Evolutionary conservation across 2,888 invertebrate genomes (phyloP).

Genomic region (Subacronicta megacephala): DNA sequence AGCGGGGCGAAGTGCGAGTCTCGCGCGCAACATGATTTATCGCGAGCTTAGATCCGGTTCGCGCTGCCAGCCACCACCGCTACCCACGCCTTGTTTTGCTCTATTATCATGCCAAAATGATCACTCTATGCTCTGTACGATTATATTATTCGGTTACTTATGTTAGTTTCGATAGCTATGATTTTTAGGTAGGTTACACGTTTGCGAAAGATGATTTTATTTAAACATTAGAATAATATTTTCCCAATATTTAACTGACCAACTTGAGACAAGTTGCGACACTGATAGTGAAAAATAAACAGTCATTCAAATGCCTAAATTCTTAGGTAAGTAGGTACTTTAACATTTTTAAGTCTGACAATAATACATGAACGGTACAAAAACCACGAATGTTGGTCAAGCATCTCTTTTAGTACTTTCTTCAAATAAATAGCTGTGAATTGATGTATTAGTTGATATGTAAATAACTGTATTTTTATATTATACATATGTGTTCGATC

Average conservation of each 20-base stretch:
- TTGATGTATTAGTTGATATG: slow-evolving; percentile 44
- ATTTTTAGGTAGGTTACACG: slow-evolving; percentile 27
- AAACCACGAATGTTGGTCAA: slow-evolving; percentile 64
- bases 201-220: slow-evolving; percentile 34
- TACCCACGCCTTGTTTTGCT: slow-evolving; percentile 83
- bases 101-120: slow-evolving; percentile 83
- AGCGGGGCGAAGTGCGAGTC: slow-evolving; percentile 57
- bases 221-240: slow-evolving; percentile 17
- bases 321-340: slow-evolving; percentile 30
- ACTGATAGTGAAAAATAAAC: slow-evolving; percentile 34
- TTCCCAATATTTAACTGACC: slow-evolving; percentile 11
- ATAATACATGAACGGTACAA: slow-evolving; percentile 51
- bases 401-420: slow-evolving; percentile 62
- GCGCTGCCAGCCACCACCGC: slow-evolving; percentile 70
- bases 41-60: slow-evolving; percentile 84
- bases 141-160: slow-evolving; percentile 66
- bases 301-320: slow-evolving; percentile 27
- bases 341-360: slow-evolving; percentile 33
- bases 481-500: slow-evolving; percentile 21
- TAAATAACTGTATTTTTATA: slow-evolving; percentile 44
- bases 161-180: slow-evolving; percentile 58
- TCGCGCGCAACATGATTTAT: slow-evolving; percentile 81
- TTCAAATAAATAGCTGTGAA: slow-evolving; percentile 58
- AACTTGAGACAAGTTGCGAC: slow-evolving; percentile 13
- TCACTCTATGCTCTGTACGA: slow-evolving; percentile 73